Base-by-base conservation (phyloP, 2,797 vertebrate genomes). In the Chelonia mydas region DNA sequence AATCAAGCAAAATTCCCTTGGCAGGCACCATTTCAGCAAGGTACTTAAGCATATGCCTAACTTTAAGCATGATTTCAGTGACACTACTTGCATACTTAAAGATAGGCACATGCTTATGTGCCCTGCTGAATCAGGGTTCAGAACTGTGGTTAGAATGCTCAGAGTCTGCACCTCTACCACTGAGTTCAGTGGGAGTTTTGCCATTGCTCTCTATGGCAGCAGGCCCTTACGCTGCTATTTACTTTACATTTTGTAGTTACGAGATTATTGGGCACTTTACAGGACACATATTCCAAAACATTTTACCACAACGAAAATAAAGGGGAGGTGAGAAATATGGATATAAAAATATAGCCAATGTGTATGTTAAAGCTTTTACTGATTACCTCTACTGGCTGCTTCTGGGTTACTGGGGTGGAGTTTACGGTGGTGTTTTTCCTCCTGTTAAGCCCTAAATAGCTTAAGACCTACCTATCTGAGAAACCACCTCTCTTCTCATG, bases 211-310 rank as follows among this genome's bases (percentile, higher is more conserved):
- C 37, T 47, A 23, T 11, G n/a, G 37, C 37, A 41, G 68, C 37
- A 72, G 37, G 10, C 17, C 19, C 68, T 72, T 88, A 95, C 93
- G 90, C 90, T 85, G 89, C 47, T 90, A 76, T 92, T 96, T 83
- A 89, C 86, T 93, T 85, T 86, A 41, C 57, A 87, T 83, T 47
- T 65, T 72, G 55, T 85, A 3, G 81, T 85, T 85, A 23, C 5
- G 79, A 96, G n/a, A 77, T n/a, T 81, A 17, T 47, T 13, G 6
- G 65, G 54, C 41, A 77, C 61, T 47, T 86, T 94, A 79, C 17
- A 88, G 23, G 83, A 45, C 12, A 55, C 47, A 92, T 83, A 85
- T 79, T 88, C 68, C 86, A 33, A 90, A 84, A 45, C 87, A 80
- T 82, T 5, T 87, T 89, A 57, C 79, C 68, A 49, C 47, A 81